Percentiles rank a stretch among this genome's conserved stretches.
Evolutionary conservation across 2,888 invertebrate genomes (phyloP).

Genomic region (Aproaerema taeniolella): DNA sequence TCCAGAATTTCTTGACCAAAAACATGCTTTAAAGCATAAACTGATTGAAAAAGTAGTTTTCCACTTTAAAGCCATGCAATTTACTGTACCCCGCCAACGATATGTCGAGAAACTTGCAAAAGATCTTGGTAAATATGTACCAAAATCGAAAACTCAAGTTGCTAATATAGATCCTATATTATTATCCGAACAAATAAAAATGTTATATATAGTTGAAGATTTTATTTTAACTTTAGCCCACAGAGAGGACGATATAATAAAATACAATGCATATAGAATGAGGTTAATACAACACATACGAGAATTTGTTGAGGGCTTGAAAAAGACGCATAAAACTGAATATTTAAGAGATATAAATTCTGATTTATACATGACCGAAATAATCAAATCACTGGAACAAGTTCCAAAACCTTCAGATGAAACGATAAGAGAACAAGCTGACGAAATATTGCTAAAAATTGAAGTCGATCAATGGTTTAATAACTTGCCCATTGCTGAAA

Average conservation of each 20-base stretch:
- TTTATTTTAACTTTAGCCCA: slow-evolving; percentile 40
- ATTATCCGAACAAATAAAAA: slow-evolving; percentile 36
- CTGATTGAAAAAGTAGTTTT: slow-evolving; percentile 40
- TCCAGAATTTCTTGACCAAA: slow-evolving; percentile 31
- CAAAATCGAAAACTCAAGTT: slow-evolving; percentile 19
- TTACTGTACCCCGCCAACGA: slow-evolving; percentile 25
- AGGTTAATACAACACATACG: slow-evolving; percentile 35
- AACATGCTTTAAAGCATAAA: slow-evolving; percentile 36
- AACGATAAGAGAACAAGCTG: slow-evolving; percentile 42
- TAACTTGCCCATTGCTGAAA: slow-evolving; percentile 37
- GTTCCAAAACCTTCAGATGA: slow-evolving; percentile 43
- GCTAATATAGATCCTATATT: slow-evolving; percentile 22
- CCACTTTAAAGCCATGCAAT: slow-evolving; percentile 29
- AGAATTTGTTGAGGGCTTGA: no score
- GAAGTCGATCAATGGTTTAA: slow-evolving; percentile 54
- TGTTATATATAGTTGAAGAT: slow-evolving; percentile 39
- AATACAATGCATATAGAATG: slow-evolving; percentile 39
- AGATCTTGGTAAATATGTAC: slow-evolving; percentile 32
- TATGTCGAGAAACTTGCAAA: slow-evolving; percentile 44
- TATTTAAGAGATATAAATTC: slow-evolving; percentile 30
- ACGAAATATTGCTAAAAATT: slow-evolving; percentile 40
- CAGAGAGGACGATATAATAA: slow-evolving; percentile 36
- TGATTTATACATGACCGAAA: slow-evolving; percentile 30
- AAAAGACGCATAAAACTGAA: slow-evolving; percentile 25
- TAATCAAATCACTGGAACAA: slow-evolving; percentile 38